These are phyloP conservation scores for Opisthograptis luteolata DNA, from an alignment of 2,888 invertebrate species.

Conservation along the genomic window DNA sequence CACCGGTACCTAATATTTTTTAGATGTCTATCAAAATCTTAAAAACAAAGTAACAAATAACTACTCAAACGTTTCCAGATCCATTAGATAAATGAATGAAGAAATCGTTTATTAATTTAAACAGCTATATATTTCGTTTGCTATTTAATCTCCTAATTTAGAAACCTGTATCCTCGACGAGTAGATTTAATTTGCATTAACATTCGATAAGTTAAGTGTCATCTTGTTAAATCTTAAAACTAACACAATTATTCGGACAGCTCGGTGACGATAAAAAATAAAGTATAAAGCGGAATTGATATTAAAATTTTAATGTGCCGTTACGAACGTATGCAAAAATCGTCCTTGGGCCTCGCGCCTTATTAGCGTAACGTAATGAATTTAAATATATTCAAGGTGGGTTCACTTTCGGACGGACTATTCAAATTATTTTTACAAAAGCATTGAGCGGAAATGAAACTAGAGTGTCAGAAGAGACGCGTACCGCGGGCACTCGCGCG, in stretches of 20 bases:
- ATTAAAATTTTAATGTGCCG: conserved; percentile 56
- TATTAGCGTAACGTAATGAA: conserved; percentile 68
- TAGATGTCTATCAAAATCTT: too few species aligned
- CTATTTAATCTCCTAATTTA: background rate
- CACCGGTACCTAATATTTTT: too few species aligned
- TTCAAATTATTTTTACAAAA: conserved; percentile 68
- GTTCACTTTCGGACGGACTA: conserved; percentile 67
- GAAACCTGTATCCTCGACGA: conserved; percentile 4
- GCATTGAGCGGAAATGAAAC: conserved; percentile 64
- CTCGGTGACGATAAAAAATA: conserved; percentile 36
- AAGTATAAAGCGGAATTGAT: conserved; percentile 41
- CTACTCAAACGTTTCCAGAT: background rate
- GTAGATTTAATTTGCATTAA: conserved; percentile 13
- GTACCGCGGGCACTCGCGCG: conserved; percentile 31
- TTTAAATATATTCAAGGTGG: conserved; percentile 73
- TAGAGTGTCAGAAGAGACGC: conserved; percentile 35
- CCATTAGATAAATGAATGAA: conserved; percentile 13
- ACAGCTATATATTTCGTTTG: background rate
- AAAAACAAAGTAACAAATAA: background rate
- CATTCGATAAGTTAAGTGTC: background rate
- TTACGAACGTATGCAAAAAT: conserved; percentile 73
- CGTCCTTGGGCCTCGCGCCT: conserved; percentile 72
- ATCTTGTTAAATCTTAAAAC: conserved; percentile 7
- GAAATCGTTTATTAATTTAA: conserved; percentile 5
- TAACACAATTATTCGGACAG: conserved; percentile 30